Base-by-base conservation (phyloP, 2,888 invertebrate species). In the Portevinia maculata region DNA sequence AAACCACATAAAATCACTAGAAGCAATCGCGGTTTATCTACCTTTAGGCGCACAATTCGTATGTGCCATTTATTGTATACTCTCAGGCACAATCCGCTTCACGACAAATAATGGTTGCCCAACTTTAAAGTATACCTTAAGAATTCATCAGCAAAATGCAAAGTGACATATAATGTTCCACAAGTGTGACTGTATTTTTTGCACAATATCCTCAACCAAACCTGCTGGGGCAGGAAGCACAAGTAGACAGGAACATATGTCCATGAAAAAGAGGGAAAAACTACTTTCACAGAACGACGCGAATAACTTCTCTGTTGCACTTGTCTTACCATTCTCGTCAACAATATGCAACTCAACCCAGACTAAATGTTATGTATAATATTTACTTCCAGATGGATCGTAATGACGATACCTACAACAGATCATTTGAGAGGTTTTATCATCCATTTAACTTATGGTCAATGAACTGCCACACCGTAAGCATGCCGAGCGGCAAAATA, bases 361-460 rank as follows among this genome's bases (percentile, higher is more conserved):
- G 30, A 8, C 17, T 13, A 11, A 19, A 53, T 39, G 8, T 41
- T 34, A 6, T 32, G 24, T 62, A 32, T n/a, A n/a, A 37, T 60
- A 8, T 46, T 32, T 48, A 52, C 48, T 39, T 62, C 62, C 69
- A 69, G 32, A 62, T 62, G 48, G 28, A 64, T 4, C 30, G 21
- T 46, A 37, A 15, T 21, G 64, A 44, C 41, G 28, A 28, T 69
- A 44, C n/a, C n/a, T 8, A 7, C 24, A 70, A 76, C 69, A 39
- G 55, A 62, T 62, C 57, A 46, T 30, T 55, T 64, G 70, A 57
- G 70, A 57, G 41, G 55, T 62, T 55, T 39, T 19, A 37, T 30
- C 39, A 55, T 53, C 39, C 19, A 69, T 28, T 70, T 53, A 52
- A 39, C 32, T 70, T 52, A 32, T 70, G 81, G 70, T 71, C 81